Evolutionary conservation across 2,888 invertebrate genomes (phyloP), one percentile per base, ranked within the genome.

Genomic region (Archaeoteleia sp.): DNA sequence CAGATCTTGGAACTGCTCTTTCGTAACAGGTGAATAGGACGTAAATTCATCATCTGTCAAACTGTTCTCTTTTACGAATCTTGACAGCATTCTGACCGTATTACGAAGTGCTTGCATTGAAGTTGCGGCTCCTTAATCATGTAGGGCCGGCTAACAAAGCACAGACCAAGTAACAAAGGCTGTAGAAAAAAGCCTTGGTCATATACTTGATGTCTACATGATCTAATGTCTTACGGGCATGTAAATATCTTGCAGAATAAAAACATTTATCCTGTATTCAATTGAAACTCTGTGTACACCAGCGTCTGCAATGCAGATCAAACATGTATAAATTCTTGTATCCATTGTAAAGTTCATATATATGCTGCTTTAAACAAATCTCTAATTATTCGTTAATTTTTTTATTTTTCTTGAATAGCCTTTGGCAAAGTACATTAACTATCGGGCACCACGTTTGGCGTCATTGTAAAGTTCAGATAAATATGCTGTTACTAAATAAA

Each of bases 1-100:
- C 25, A 70, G 6, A 7, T 70, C 66, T n/a, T 10, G 10, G 14
- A 67, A 72, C 12, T 72, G 67, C 23, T 63, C 12, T 32, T 70
- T 70, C 13, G 67, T 57, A 6, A 67, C 23, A n/a, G 53, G 32
- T 12, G 10, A 53, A 1, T 53, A 46, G 17, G n/a, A 51, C 20
- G 54, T 17, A 34, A 65, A 65, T 23, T 66, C 61, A 8, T 61
- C 49, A 43, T 70, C 66, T 1, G n/a, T n/a, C n/a, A n/a, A n/a
- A 23, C 53, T 35, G 12, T 69, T 13, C 15, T 68, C 70, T 34
- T 62, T 54, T 1, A 43, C 35, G 20, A 54, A 20, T 34, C 39
- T 34, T 1, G 23, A 37, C 6, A 32, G 8, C 10, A 40, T 23
- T n/a, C n/a, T n/a, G 58, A n/a, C 60, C 7, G 42, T 30, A 23